Percentiles rank a stretch among this genome's conserved stretches.
These are phyloP conservation scores for Chrosomus eos DNA, from an alignment of 2,797 vertebrate species.

Conservation along the genomic window DNA sequence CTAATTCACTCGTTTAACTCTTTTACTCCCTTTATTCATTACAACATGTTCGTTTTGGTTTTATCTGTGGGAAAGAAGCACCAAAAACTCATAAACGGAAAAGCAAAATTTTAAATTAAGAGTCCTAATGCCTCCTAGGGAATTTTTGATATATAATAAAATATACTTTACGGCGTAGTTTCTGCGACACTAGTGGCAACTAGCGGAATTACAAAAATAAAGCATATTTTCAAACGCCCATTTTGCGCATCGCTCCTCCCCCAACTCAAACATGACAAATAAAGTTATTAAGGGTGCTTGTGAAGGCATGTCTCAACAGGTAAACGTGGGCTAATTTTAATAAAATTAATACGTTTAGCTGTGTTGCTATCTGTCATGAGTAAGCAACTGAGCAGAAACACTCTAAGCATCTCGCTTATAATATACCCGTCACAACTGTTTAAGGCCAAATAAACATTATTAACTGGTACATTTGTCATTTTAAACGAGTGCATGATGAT, in stretches of 20 bases:
- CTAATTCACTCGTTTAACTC: conserved; percentile 25
- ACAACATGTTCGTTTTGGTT: background rate
- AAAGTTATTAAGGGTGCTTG: background rate
- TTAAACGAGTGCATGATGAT: too few species aligned
- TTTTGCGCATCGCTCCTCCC: fast-evolving
- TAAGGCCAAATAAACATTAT: background rate
- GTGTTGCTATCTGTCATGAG: background rate
- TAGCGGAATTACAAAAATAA: background rate
- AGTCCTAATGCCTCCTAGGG: too few species aligned
- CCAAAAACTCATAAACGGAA: background rate
- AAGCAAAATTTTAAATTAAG: background rate
- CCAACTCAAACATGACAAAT: background rate
- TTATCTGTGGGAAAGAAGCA: background rate
- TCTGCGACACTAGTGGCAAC: background rate
- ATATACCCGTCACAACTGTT: too few species aligned
- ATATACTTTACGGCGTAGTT: background rate
- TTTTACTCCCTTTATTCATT: conserved; percentile 16
- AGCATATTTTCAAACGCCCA: background rate
- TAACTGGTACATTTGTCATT: background rate
- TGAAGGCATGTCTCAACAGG: background rate
- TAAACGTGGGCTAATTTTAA: background rate
- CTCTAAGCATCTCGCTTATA: background rate
- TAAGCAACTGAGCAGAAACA: background rate
- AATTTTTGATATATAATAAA: background rate
- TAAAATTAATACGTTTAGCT: background rate